Evolutionary conservation across 1,140 invertebrate species (phyloP), one percentile per base, ranked within the genome.

Genomic region (Leptinotarsa lineolata): DNA sequence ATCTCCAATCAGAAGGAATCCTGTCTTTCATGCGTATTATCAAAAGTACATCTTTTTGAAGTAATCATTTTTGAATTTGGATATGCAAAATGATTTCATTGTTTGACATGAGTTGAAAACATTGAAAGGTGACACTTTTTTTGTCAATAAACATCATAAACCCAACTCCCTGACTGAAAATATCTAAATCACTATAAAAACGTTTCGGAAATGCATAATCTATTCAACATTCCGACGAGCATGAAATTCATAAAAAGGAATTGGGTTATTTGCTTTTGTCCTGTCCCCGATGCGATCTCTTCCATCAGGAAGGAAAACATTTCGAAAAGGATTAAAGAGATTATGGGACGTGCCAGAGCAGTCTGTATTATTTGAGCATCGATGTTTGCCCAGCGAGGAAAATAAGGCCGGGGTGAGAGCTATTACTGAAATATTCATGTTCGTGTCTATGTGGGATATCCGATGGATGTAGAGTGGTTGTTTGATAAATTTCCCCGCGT

Each of bases 341-440:
- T 71, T 63, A 71, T 59, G 69, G 61, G 60, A 63, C 69, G 69
- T 71, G 69, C 69, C 69, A n/a, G 20, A 68, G 67, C 67, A 15
- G 54, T 59, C 69, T 21, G n/a, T 30, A 71, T 16, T 71, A 71
- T 71, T 71, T 71, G 69, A 58, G 39, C 58, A 45, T 71, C n/a
- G 60, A 63, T 71, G 60, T 71, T 71, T 71, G 69, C 69, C 18
- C 13, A 63, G 30, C 24, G 45, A 63, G 59, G 60, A 71, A 71
- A 71, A 71, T 71, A 71, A 45, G 20, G 69, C 69, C 59, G 24
- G 20, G 45, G 21, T 39, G 60, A 39, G 61, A 63, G 61, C 68
- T 58, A 71, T 74, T 74, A 74, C 69, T 74, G 73, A 74, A 71
- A 74, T 74, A 74, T 74, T 74, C 73, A 71, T 70, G 73, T 74